phyloP scores from a whole-genome alignment of 2,797 vertebrate genomes.

The Synaphobranchus kaupii region DNA sequence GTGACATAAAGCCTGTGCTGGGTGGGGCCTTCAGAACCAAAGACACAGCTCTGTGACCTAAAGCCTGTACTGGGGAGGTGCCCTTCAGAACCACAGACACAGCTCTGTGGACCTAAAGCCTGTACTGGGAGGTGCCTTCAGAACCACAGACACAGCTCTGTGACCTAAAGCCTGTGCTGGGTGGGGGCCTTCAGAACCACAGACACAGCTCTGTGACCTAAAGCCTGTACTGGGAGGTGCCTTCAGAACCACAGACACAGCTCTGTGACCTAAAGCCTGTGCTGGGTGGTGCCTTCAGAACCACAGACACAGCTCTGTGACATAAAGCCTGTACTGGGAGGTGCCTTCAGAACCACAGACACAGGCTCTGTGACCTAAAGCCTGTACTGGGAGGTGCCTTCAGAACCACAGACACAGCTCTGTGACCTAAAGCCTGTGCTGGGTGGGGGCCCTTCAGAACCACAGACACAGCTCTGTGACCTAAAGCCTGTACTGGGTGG shows the following conservation, averaged over 20 bases:
- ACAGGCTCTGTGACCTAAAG: background rate
- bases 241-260: conserved; percentile 23
- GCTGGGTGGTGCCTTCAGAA: background rate
- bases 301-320: conserved; percentile 14
- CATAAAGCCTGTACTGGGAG: background rate
- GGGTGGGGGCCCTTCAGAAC: conserved; percentile 12
- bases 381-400: background rate
- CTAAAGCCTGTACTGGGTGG: background rate
- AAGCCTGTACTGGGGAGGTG: background rate
- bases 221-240: background rate
- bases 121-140: background rate
- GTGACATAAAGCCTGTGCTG: too few relatives aligned
- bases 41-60: background rate
- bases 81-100: conserved; percentile 22
- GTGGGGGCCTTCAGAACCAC: conserved; percentile 14
- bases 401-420: conserved; percentile 21
- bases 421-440: background rate
- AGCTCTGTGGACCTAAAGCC: background rate
- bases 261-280: background rate
- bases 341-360: conserved; percentile 21
- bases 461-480: conserved; percentile 10
- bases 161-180: background rate
- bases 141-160: conserved; percentile 18
- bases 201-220: background rate
- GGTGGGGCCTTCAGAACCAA: conserved; percentile 10